Base-by-base conservation (phyloP, 23 tunicate genomes). In the Diplosoma virens region DNA sequence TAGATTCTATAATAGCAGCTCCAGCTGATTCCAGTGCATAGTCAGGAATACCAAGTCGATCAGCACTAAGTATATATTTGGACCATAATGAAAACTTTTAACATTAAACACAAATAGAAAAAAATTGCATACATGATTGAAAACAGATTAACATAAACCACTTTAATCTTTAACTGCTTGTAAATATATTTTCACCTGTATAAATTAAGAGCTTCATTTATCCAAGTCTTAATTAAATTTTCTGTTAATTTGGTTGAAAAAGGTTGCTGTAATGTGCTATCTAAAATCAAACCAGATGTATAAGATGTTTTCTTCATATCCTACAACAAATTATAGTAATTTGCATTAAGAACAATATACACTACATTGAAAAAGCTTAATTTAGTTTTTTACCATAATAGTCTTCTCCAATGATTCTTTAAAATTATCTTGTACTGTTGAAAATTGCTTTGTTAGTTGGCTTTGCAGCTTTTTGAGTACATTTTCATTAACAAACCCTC, bases 21-120 rank as follows among this genome's bases (percentile, higher is more conserved):
- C 98, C 98, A 2, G 94, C 83, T n/a, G 89, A 50, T 65, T 93
- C 98, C 55, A 93, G 75, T 3, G 98, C 98, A 63, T 72, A 90
- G 48, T 93, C 98, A 7, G 89, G 90, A 14, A 66, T 59, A 1
- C 87, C 99, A 11, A 92, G 60, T 25, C 83, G 68, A 71, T 92
- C 97, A 7, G 97, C 86, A 77, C 92, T 92, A 61, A 27, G 30
- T 3, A 27, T 7, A 55, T n/a, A n/a, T n/a, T 9, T 45, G 14
- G 52, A 9, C 14, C 16, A 45, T 9, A 16, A 16, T 9, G 14
- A 9, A 45, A 45, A 45, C 52, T 45, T 9, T 11, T 11, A 45
- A 45, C 52, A 45, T 9, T 16, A 45, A 45, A 45, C 52, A 45
- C 11, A 45, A 9, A 11, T 45, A 11, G 52, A 45, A 16, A 45